Conservation (phyloP, 2,113 vertebrate species). For the Blennius ocellaris region DNA sequence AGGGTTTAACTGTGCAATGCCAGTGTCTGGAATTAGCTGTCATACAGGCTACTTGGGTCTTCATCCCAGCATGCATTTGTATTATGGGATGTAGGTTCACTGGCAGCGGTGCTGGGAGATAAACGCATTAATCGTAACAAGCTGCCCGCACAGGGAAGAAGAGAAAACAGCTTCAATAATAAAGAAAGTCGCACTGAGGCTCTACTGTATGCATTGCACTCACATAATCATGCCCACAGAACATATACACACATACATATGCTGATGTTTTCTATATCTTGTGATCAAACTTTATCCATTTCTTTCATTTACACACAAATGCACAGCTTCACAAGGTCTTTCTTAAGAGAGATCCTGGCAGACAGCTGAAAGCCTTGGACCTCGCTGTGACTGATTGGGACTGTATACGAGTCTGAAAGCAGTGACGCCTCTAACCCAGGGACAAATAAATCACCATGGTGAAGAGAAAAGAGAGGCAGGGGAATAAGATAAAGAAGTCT, state of each 20-base stretch:
- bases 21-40: slow-evolving; percentile 29
- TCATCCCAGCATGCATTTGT: slow-evolving; percentile 57
- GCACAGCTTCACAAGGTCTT: slow-evolving; percentile 27
- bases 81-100: slow-evolving; percentile 30
- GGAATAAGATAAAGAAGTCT: slow-evolving; percentile 49
- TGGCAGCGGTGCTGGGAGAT: slow-evolving; percentile 30
- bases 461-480: slow-evolving; percentile 48
- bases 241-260: slow-evolving; percentile 2
- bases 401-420: slow-evolving; percentile 54
- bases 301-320: slow-evolving; percentile 18
- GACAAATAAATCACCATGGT: slow-evolving; percentile 66
- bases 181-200: slow-evolving; percentile 5
- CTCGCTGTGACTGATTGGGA: slow-evolving; percentile 60
- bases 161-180: slow-evolving; percentile 24
- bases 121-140: slow-evolving; percentile 52
- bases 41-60: slow-evolving; percentile 9
- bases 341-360: slow-evolving; percentile 45
- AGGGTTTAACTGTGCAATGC: not conserved
- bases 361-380: slow-evolving; percentile 56
- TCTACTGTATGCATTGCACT: not conserved
- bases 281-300: slow-evolving; percentile 11
- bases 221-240: not conserved
- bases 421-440: slow-evolving; percentile 50
- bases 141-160: slow-evolving; percentile 10
- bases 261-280: not conserved